A percentile compares a stretch with the other conserved stretches of the same genome.
phyloP scores from a whole-genome alignment of 2,113 vertebrate species.

The Rhinogobius similis region DNA sequence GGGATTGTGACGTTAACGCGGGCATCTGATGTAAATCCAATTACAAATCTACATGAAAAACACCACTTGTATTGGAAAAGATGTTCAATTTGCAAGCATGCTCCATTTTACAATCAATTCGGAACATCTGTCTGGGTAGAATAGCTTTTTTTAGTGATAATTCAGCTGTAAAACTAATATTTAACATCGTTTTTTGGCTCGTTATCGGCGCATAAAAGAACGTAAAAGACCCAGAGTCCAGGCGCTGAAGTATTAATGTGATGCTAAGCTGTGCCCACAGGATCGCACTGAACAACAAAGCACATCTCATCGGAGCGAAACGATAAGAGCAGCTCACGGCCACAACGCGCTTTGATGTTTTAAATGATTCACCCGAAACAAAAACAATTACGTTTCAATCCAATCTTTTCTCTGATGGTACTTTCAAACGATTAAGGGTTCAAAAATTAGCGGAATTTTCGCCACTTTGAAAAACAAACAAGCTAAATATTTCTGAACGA shows the following conservation, averaged over 20 bases:
- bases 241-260: conserved; percentile 28
- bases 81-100: no score
- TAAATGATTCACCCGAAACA: not conserved
- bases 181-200: not conserved
- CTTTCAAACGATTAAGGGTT: not conserved
- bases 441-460: not conserved
- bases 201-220: conserved; percentile 29
- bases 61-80: not conserved
- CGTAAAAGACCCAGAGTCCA: no score
- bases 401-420: not conserved
- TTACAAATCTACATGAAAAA: not conserved
- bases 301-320: conserved; percentile 17
- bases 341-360: conserved; percentile 3
- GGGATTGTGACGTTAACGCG: no score
- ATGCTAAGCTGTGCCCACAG: conserved; percentile 22
- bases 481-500: not conserved
- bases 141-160: no score
- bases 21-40: no score
- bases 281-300: conserved; percentile 35
- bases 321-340: conserved; percentile 15
- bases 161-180: conserved; percentile 41
- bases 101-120: no score
- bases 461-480: not conserved
- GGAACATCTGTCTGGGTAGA: no score
- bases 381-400: not conserved